Base-by-base conservation (phyloP, 2,888 invertebrate genomes). In the Meta bourneti region DNA sequence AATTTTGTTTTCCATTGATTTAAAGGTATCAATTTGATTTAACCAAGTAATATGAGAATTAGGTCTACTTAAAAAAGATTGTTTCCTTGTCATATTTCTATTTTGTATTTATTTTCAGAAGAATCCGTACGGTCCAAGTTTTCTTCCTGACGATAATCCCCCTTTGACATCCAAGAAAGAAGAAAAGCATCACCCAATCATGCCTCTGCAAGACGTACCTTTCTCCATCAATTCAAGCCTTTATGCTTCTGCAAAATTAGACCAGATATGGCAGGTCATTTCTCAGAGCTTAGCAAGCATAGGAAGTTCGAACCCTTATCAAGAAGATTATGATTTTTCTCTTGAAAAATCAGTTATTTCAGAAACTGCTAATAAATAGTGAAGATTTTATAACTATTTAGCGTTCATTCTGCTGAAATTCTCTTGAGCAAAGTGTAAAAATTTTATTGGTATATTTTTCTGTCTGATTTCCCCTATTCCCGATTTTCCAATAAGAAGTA, bases 321-420 rank as follows among this genome's bases (percentile, higher is more conserved):
- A 75, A 79, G 91, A 91, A 82, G 87, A 87, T 74, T 91, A 91
- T 74, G 91, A 91, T 79, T 91, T 91, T 69, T 82, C 87, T 70
- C 69, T 91, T 16, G 91, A 91, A 83, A 91, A 88, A 61, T 91
- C 91, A 49, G 91, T 91, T 72, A 91, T 91, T 83, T 51, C 91
- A 51, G 91, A 91, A 83, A 91, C 91, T n/a, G 82, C 82, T 7
- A 86, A 91, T 20, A 91, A 91, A 69, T 91, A 79, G 81, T 16
- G 1, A 34, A 34, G 34, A 34, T 34, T 34, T 34, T 34, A 34
- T 34, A 34, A 34, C 4, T 4, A 34, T 34, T 34, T 34, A 34
- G 34, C 4, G 34, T 34, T 34, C 34, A 34, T 34, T 34, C 34
- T 34, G 34, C 34, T 34, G 34, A 34, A 34, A n/a, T 61, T 61